phyloP scores from a whole-genome alignment of 2,797 vertebrate genomes.

The Peromyscus melanophrys region DNA sequence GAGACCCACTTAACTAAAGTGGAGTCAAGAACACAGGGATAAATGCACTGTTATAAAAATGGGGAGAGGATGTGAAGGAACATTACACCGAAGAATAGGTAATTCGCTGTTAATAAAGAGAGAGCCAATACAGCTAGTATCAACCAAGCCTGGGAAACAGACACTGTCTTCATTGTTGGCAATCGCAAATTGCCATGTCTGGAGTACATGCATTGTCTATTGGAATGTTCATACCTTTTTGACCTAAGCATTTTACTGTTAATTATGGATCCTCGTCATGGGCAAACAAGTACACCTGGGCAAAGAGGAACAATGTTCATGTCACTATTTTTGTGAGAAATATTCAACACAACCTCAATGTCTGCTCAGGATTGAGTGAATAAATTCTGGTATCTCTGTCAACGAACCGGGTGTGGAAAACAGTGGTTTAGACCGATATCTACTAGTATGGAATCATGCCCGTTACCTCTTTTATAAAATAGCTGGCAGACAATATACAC shows the following conservation, averaged over 20 bases:
- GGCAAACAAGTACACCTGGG: background rate
- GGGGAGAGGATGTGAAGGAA: background rate
- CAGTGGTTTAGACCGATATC: background rate
- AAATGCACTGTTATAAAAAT: slow-evolving; percentile 35
- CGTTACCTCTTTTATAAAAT: background rate
- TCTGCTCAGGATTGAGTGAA: background rate
- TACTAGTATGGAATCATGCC: slow-evolving; percentile 15
- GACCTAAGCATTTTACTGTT: background rate
- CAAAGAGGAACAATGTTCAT: background rate
- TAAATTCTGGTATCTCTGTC: background rate
- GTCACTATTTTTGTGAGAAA: background rate
- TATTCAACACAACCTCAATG: slow-evolving; percentile 20
- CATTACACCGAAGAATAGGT: slow-evolving; percentile 16
- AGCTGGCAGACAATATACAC: background rate
- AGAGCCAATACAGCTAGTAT: slow-evolving; percentile 11
- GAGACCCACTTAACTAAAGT: slow-evolving; percentile 39
- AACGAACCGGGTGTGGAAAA: background rate
- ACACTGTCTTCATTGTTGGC: background rate
- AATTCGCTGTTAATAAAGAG: slow-evolving; percentile 3
- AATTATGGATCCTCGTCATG: background rate
- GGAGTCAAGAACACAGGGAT: background rate
- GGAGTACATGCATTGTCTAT: background rate
- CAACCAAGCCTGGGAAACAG: background rate
- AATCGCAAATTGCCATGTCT: background rate
- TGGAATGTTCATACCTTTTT: background rate